Base-by-base conservation (phyloP, 92 coral and sea anemone genomes). In the Diadumene lineata region DNA sequence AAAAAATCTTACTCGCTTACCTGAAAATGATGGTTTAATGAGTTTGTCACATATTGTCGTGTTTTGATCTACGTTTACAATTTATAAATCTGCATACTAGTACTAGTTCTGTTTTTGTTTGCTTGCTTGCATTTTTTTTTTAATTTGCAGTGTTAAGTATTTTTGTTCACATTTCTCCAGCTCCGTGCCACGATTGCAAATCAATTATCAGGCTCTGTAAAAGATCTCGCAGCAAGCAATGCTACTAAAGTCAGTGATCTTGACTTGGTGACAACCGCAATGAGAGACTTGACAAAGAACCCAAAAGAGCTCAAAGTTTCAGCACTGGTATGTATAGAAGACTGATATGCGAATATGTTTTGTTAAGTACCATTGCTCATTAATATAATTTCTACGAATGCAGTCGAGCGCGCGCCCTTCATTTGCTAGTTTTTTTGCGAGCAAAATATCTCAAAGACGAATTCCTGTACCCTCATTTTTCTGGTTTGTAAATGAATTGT, bases 241-340 rank as follows among this genome's bases (percentile, higher is more conserved):
- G 51, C 46, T 18, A 76, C 89, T 1, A 69, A 84, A 56, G 83
- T 75, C 18, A 80, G 60, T 46, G 88, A 87, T 33, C 50, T 84
- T 18, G 80, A 84, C 24, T 74, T 84, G 32, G 68, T 84, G 18
- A 80, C 73, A 33, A 86, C 71, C 50, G 75, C 86, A 1, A 67
- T 88, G 13, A 75, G 68, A 55, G 84, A 64, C 28, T 77, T 56
- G 30, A 80, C 93, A 4, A 70, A 68, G n/a, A 77, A 88, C 56
- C 66, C 73, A 24, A 70, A 60, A 2, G 86, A 79, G 43, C 77
- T 88, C 30, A 68, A 82, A 0, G 24, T 48, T 27, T 43, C 70
- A 46, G 82, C 93, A 18, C 43, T 79, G 89, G 93, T 88, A 84
- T 77, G 31, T 58, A 53, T 53, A 23, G n/a, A 3, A 16, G 24